These are phyloP conservation scores for Paramisgurnus dabryanus DNA, from an alignment of 2,113 vertebrate species.

Conservation along the genomic window DNA sequence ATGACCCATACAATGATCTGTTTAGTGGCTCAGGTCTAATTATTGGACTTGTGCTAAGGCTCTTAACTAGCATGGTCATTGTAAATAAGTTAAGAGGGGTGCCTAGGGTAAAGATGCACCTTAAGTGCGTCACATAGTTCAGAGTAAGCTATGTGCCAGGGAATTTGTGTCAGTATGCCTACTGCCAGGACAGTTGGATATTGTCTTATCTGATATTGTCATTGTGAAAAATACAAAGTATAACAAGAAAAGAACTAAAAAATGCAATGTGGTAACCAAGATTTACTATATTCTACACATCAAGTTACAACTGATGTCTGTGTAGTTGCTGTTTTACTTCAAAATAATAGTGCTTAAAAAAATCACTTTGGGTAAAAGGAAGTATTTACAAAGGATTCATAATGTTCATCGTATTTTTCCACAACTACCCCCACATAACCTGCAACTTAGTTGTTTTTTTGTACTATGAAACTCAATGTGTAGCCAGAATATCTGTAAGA, in stretches of 20 bases:
- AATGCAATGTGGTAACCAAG: not conserved
- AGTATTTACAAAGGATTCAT: not conserved
- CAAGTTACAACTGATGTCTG: not conserved
- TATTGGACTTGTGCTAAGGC: conserved; percentile 54
- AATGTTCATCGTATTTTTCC: no score
- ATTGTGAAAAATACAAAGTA: not conserved
- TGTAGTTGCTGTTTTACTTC: not conserved
- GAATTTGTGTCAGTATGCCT: conserved; percentile 9
- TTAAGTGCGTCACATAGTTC: conserved; percentile 34
- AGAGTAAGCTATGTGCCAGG: not conserved
- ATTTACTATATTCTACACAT: not conserved
- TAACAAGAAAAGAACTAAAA: not conserved
- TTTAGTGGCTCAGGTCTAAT: conserved; percentile 60
- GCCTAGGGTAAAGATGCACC: conserved; percentile 13
- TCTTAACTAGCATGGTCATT: conserved; percentile 60
- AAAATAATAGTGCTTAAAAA: not conserved
- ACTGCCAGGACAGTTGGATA: not conserved
- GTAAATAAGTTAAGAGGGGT: conserved; percentile 30
- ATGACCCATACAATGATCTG: conserved; percentile 55
- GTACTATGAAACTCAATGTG: no score
- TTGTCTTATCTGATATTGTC: not conserved
- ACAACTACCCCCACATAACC: no score
- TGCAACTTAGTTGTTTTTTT: no score
- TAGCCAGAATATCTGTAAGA: no score
- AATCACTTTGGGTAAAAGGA: not conserved